Evolutionary conservation across 37 sponge, comb jelly and placozoan species (phyloP).

Genomic region (Eunapius fragilis): DNA sequence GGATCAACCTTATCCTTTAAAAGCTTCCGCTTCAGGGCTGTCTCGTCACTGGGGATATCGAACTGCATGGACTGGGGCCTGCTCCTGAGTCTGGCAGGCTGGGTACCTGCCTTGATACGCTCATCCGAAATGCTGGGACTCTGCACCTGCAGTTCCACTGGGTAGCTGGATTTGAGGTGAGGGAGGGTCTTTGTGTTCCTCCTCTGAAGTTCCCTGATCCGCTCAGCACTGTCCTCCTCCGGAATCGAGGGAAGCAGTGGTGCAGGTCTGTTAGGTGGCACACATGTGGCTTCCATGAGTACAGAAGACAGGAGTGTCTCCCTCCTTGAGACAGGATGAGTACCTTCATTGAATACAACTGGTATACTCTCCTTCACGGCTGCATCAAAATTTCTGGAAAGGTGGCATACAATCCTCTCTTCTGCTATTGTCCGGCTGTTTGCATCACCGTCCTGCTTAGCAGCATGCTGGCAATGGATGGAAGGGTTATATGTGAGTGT

Average conservation of each 20-base stretch:
- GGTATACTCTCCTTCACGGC: not conserved
- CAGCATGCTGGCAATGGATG: not conserved
- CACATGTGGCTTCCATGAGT: not conserved
- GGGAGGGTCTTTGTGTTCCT: slow-evolving; percentile 62
- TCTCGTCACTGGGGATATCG: too few relatives aligned
- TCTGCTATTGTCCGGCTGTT: not conserved
- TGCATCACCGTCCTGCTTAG: not conserved
- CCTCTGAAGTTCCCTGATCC: slow-evolving; percentile 58
- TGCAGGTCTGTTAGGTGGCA: not conserved
- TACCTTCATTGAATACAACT: not conserved
- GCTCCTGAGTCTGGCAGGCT: not conserved
- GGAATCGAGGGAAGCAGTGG: not conserved
- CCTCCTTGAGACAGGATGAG: not conserved
- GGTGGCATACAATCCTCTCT: not conserved
- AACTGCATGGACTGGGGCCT: not conserved
- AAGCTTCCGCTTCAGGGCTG: slow-evolving; percentile 3
- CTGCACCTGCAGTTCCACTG: slow-evolving; percentile 72
- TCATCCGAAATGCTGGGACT: slow-evolving; percentile 20
- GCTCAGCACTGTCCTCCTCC: slow-evolving; percentile 2
- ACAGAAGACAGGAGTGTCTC: not conserved
- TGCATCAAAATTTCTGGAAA: not conserved
- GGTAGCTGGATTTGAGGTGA: slow-evolving; percentile 78
- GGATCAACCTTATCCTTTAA: not conserved
- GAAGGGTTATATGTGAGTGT: not conserved
- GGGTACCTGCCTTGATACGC: slow-evolving; percentile 15